A percentile compares a stretch with the other conserved stretches of the same genome.
Evolutionary conservation across 2,888 invertebrate genomes (phyloP).

Genomic region (Amblyjoppa proteus): DNA sequence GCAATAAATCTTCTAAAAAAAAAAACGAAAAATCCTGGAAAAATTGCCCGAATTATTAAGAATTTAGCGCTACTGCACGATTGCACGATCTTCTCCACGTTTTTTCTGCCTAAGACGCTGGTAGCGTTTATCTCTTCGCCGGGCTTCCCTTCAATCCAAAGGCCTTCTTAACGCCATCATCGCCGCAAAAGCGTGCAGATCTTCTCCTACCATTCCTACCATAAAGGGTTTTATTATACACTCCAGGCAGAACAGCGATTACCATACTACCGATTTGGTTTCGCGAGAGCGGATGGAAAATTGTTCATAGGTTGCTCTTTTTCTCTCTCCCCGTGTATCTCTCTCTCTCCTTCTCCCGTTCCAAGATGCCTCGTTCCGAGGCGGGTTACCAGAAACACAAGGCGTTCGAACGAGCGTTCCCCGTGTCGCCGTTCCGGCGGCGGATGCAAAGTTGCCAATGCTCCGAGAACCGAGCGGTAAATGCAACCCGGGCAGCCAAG

Average conservation of each 20-base stretch:
- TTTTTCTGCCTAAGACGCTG: not conserved
- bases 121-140: not conserved
- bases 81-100: not conserved
- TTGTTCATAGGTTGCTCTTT: slow-evolving; percentile 1
- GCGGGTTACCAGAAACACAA: slow-evolving; percentile 5
- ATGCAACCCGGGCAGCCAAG: slow-evolving; percentile 1
- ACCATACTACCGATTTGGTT: slow-evolving; percentile 22
- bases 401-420: slow-evolving; percentile 9
- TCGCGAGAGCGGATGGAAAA: slow-evolving; percentile 13
- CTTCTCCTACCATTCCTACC: not conserved
- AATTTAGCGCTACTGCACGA: not conserved
- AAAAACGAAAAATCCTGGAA: not conserved
- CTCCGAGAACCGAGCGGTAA: not conserved
- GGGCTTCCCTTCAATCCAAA: slow-evolving; percentile 2
- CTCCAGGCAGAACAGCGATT: slow-evolving; percentile 1
- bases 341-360: not conserved
- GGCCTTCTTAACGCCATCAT: slow-evolving; percentile 7
- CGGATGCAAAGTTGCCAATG: slow-evolving; percentile 11
- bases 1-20: not conserved
- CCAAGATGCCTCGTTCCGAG: not conserved
- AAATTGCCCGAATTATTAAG: not conserved
- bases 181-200: slow-evolving; percentile 1
- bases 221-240: slow-evolving; percentile 11
- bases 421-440: slow-evolving; percentile 12
- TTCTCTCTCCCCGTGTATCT: not conserved